These are phyloP conservation scores for Furcifer pardalis DNA, from an alignment of 2,797 vertebrate genomes.

Conservation along the genomic window DNA sequence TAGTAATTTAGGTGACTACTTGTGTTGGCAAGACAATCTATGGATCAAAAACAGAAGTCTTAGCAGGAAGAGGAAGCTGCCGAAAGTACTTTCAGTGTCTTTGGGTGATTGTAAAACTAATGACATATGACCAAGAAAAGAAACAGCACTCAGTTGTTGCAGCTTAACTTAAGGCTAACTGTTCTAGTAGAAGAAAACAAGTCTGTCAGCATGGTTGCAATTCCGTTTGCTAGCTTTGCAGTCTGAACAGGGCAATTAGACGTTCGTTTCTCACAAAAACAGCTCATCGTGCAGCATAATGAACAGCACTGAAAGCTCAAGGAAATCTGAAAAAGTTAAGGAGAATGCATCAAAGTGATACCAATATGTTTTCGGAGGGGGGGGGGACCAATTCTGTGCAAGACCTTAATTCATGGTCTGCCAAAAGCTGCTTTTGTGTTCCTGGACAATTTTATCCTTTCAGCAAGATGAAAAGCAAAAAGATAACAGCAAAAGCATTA, in stretches of 20 bases:
- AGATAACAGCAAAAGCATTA: no score
- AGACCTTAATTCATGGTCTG: not conserved
- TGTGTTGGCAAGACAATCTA: slow-evolving; percentile 69
- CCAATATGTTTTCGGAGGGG: not conserved
- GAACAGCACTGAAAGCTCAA: not conserved
- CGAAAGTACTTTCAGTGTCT: slow-evolving; percentile 19
- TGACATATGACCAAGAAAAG: not conserved
- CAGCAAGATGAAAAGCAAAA: no score
- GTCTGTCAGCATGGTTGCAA: not conserved
- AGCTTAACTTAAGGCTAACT: not conserved
- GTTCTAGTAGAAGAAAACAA: not conserved
- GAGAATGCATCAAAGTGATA: not conserved
- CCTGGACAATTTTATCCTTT: not conserved
- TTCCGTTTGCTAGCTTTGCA: not conserved
- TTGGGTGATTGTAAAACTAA: not conserved
- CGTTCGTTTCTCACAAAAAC: not conserved
- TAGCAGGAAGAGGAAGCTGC: slow-evolving; percentile 58
- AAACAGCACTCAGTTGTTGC: not conserved
- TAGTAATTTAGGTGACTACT: slow-evolving; percentile 72
- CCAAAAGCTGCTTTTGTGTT: not conserved
- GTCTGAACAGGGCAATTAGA: not conserved
- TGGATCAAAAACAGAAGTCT: slow-evolving; percentile 72
- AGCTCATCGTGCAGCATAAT: not conserved
- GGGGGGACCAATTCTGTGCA: not conserved
- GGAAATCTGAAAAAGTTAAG: not conserved